Conservation (phyloP, 2,888 invertebrate genomes). For the Linhomoeus sp. region DNA sequence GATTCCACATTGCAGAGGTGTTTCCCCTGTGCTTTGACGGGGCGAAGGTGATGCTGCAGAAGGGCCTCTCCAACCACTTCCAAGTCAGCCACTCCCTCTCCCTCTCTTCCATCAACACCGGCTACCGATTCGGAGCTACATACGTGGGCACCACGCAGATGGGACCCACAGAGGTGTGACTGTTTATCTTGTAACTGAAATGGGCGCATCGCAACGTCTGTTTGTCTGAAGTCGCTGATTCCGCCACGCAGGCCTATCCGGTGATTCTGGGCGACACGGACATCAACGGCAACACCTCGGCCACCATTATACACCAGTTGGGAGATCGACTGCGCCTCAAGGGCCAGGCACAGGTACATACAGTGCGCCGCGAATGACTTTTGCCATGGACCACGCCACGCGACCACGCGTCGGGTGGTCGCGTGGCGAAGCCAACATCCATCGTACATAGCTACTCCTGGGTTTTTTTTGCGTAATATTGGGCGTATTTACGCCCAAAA, state of each 20-base stretch:
- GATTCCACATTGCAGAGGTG: slow-evolving; percentile 48
- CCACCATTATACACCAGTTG: slow-evolving; percentile 80
- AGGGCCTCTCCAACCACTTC: slow-evolving; percentile 76
- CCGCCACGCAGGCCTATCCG: slow-evolving; percentile 48
- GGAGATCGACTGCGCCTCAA: slow-evolving; percentile 55
- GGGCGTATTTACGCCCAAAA: no score
- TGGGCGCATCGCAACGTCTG: no score
- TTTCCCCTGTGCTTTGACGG: slow-evolving; percentile 93
- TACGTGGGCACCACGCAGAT: slow-evolving; percentile 85
- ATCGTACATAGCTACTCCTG: no score
- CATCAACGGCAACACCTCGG: slow-evolving; percentile 81
- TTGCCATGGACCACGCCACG: no score
- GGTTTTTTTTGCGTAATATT: no score
- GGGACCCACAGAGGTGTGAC: slow-evolving; percentile 50
- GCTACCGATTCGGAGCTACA: slow-evolving; percentile 76
- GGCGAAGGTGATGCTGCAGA: slow-evolving; percentile 77
- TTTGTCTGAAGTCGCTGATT: no score
- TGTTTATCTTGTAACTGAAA: background rate
- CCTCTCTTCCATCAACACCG: slow-evolving; percentile 54
- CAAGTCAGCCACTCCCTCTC: slow-evolving; percentile 86
- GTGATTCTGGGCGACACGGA: slow-evolving; percentile 86
- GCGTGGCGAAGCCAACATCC: no score
- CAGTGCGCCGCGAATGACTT: no score
- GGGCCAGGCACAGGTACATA: slow-evolving; percentile 58
- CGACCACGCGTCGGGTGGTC: no score